phyloP scores from a whole-genome alignment of 2,888 invertebrate genomes.

The Eulithis testata region DNA sequence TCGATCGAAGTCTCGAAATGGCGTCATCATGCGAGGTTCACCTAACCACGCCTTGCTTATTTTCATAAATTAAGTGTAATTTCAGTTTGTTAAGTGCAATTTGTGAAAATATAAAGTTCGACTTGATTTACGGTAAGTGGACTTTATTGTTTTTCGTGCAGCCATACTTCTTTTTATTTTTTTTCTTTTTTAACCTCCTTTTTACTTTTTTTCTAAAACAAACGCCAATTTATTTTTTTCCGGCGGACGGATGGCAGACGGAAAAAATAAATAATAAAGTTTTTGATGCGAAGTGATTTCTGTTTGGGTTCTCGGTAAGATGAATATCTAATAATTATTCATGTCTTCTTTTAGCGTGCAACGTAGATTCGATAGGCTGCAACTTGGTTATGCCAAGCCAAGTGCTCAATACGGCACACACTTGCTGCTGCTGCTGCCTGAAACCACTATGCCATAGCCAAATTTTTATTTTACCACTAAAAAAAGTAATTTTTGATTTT shows the following conservation, averaged over 20 bases:
- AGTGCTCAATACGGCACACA: too few species aligned
- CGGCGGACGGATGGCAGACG: slow-evolving; percentile 33
- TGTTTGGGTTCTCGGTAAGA: slow-evolving; percentile 20
- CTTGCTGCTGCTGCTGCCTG: too few species aligned
- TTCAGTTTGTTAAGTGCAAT: slow-evolving; percentile 2
- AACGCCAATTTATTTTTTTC: slow-evolving; percentile 64
- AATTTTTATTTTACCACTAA: slow-evolving; percentile 63
- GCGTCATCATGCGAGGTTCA: slow-evolving; percentile 48
- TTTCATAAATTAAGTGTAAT: slow-evolving; percentile 15
- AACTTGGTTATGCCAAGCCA: too few species aligned
- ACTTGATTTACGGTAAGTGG: background rate
- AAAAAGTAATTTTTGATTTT: slow-evolving; percentile 60
- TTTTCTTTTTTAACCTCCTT: slow-evolving; percentile 55
- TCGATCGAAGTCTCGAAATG: slow-evolving; percentile 50
- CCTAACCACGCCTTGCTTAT: slow-evolving; percentile 38
- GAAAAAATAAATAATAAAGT: slow-evolving; percentile 16
- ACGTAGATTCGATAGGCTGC: too few species aligned
- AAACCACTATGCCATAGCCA: slow-evolving; percentile 54
- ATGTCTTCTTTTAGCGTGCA: too few species aligned
- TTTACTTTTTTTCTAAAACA: slow-evolving; percentile 70
- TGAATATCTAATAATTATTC: too few species aligned
- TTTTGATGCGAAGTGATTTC: background rate
- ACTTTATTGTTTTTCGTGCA: slow-evolving; percentile 36
- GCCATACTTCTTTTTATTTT: slow-evolving; percentile 64
- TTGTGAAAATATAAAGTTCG: background rate